Percentiles rank a stretch among this genome's conserved stretches.
Conservation (phyloP, 2,888 invertebrate species). For the Polydrusus tereticollis region DNA sequence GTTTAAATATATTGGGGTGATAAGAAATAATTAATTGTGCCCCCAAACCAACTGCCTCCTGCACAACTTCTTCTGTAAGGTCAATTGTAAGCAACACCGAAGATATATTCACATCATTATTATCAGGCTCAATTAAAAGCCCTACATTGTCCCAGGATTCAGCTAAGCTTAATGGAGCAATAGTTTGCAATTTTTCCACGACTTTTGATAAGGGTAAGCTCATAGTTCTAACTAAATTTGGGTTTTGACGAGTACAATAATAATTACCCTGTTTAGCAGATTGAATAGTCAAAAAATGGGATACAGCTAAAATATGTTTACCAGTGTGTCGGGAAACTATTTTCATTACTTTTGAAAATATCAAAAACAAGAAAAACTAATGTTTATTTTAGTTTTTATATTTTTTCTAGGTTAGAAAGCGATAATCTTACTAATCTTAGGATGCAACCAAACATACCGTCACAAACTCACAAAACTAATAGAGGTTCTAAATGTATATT, state of each 20-base stretch:
- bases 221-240: conserved; percentile 11
- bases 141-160: conserved; percentile 97
- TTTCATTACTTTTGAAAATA: neutral
- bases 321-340: neutral
- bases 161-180: conserved; percentile 80
- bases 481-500: too few species aligned
- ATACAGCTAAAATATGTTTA: neutral
- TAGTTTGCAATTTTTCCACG: conserved; percentile 73
- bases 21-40: conserved; percentile 90
- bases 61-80: conserved; percentile 87
- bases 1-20: conserved; percentile 94
- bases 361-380: neutral
- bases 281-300: neutral
- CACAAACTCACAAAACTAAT: too few species aligned
- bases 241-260: neutral
- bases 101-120: conserved; percentile 68
- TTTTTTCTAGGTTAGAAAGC: too few species aligned
- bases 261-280: neutral
- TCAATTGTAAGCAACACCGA: conserved; percentile 91
- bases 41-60: conserved; percentile 79
- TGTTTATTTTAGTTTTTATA: too few species aligned
- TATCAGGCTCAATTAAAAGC: conserved; percentile 84
- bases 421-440: too few species aligned
- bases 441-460: neutral
- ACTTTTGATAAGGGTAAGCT: conserved; percentile 29